These are phyloP conservation scores for Ovis canadensis DNA, from an alignment of 2,113 vertebrate genomes.

Conservation along the genomic window DNA sequence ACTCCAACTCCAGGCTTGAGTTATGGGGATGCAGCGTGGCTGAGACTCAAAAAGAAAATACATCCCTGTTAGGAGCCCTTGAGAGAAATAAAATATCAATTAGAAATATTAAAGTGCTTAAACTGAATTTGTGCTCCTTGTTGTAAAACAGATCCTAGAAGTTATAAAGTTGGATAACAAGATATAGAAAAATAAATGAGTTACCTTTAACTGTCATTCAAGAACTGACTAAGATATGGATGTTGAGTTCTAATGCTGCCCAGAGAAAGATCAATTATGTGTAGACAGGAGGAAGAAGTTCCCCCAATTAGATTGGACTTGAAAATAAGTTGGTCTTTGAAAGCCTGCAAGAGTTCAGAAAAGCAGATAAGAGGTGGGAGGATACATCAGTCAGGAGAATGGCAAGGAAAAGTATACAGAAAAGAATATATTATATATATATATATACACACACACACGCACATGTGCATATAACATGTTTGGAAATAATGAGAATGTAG, in stretches of 20 bases:
- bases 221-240: neutral
- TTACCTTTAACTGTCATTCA: neutral
- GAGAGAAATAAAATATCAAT: slow-evolving; percentile 49
- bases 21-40: neutral
- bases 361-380: neutral
- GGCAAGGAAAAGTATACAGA: neutral
- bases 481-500: neutral
- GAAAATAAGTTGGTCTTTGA: neutral
- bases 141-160: neutral
- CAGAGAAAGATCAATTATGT: neutral
- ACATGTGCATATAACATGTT: neutral
- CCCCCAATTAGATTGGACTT: neutral
- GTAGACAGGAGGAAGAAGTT: neutral
- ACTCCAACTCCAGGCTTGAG: neutral
- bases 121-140: neutral
- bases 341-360: neutral
- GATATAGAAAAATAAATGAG: neutral
- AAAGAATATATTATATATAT: neutral
- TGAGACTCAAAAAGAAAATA: neutral
- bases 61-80: neutral
- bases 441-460: neutral
- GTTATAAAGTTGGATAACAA: neutral
- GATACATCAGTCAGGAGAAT: neutral
- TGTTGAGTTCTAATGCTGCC: neutral
- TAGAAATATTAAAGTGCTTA: neutral